Evolutionary conservation across 2,797 vertebrate genomes (phyloP), one percentile per base, ranked within the genome.

Genomic region (Phataginus tricuspis): DNA sequence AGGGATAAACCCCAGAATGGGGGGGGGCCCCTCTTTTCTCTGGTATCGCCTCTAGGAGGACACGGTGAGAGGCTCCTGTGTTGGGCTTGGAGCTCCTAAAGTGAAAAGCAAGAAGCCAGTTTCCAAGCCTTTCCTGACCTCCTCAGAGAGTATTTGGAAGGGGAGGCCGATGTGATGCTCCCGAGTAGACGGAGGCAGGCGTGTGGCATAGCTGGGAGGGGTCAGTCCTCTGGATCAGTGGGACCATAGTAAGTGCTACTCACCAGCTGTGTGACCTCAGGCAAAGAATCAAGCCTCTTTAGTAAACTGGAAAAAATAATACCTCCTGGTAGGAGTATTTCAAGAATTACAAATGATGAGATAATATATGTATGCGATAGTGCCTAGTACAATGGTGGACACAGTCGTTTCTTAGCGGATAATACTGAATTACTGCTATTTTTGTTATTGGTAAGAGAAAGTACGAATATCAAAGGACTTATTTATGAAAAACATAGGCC

Each of bases 371-470:
- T 29, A 34, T 68, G 64, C 78, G 69, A 18, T 42, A n/a, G 0
- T n/a, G 57, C 23, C 39, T 25, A 4, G 27, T 25, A 14, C 25
- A 12, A 8, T 42, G 1, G 15, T 19, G 87, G 68, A 27, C 37
- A n/a, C 21, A 29, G 45, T 31, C 5, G 14, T 80, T 64, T 82
- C 84, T 83, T 83, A 94, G 39, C 55, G 74, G 80, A 25, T 37
- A 59, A 18, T 64, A 69, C 34, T 63, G 66, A 89, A 31, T 64
- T 37, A 34, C 71, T 80, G 18, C 5, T 34, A 18, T 45, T 90
- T 83, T 71, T 92, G 31, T 49, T 77, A 72, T 85, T 55, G 68
- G 34, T 49, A 94, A 85, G 39, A 91, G 83, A 71, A 75, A 74
- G 49, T 11, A 9, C 42, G 61, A 90, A 6, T 42, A 42, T 84